These are phyloP conservation scores for Diploscapter pachys DNA, from an alignment of 1,140 invertebrate species.

Conservation along the genomic window DNA sequence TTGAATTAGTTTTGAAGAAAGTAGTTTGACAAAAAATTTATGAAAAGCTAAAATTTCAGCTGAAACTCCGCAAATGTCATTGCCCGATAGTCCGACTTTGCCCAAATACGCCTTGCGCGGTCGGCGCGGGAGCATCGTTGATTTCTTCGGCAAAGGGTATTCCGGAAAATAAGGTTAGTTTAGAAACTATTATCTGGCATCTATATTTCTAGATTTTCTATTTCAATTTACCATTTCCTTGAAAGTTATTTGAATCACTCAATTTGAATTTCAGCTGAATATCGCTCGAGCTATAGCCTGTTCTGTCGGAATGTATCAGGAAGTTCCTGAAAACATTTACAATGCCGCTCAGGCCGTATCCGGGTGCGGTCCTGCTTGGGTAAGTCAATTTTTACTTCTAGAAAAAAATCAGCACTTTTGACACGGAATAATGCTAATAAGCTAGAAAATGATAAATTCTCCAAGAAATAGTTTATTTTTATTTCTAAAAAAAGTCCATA, in stretches of 20 bases:
- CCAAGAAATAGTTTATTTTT: not conserved
- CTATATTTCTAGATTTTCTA: no score
- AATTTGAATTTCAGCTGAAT: conserved; percentile 1
- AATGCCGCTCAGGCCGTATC: conserved; percentile 85
- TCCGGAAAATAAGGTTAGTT: conserved; percentile 4
- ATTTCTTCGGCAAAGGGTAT: not conserved
- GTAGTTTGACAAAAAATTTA: no score
- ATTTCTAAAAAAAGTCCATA: not conserved
- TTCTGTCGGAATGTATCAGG: conserved; percentile 23
- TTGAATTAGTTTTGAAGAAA: no score
- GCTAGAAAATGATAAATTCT: not conserved
- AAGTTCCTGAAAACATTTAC: conserved; percentile 70
- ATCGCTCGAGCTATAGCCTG: conserved; percentile 11
- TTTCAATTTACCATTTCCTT: no score
- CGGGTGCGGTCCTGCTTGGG: conserved; percentile 87
- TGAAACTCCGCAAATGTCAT: not conserved
- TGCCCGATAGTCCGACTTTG: conserved; percentile 10
- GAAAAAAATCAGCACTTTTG: no score
- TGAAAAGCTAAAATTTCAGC: no score
- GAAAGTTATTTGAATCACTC: no score
- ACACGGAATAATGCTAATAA: no score
- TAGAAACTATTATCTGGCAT: no score
- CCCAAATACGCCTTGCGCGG: conserved; percentile 19
- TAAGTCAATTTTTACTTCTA: not conserved
- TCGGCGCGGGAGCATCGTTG: conserved; percentile 5